Percentiles rank a stretch among this genome's conserved stretches.
phyloP scores from a whole-genome alignment of 53 echinoderm and acorn worm genomes.

The Pentamera pediparva region DNA sequence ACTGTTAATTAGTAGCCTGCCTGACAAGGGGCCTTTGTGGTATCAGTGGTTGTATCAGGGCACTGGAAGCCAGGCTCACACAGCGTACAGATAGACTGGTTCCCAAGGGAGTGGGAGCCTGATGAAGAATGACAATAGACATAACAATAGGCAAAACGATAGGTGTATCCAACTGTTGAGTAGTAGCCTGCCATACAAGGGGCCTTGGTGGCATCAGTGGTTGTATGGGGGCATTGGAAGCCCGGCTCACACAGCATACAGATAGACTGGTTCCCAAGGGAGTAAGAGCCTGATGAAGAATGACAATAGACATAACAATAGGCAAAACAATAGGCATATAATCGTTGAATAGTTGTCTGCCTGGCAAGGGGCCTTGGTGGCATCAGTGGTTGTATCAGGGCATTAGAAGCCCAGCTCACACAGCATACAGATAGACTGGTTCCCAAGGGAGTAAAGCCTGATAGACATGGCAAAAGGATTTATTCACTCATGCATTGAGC shows the following conservation, averaged over 20 bases:
- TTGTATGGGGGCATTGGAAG: slow-evolving; percentile 73
- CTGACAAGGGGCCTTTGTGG: slow-evolving; percentile 43
- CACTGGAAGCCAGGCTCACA: slow-evolving; percentile 77
- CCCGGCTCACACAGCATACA: slow-evolving; percentile 79
- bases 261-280: slow-evolving; percentile 67
- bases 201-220: slow-evolving; percentile 46
- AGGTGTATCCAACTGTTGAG: slow-evolving; percentile 53
- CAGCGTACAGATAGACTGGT: slow-evolving; percentile 71
- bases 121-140: neutral
- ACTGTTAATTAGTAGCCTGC: slow-evolving; percentile 62
- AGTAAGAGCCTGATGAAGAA: slow-evolving; percentile 64
- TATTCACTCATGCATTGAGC: too few relatives aligned
- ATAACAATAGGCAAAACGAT: too few relatives aligned
- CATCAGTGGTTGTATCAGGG: slow-evolving; percentile 67
- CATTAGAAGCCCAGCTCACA: slow-evolving; percentile 77
- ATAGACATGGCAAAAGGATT: too few relatives aligned
- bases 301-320: too few relatives aligned
- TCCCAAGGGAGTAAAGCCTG: slow-evolving; percentile 71
- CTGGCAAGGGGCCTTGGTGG: slow-evolving; percentile 44
- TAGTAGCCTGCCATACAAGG: slow-evolving; percentile 59
- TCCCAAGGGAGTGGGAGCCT: slow-evolving; percentile 85
- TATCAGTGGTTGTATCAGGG: slow-evolving; percentile 67
- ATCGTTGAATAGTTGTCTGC: slow-evolving; percentile 61
- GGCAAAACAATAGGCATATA: slow-evolving; percentile 23
- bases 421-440: slow-evolving; percentile 70